Percentiles rank a stretch among this genome's conserved stretches.
Evolutionary conservation across 2,888 invertebrate genomes (phyloP).

Genomic region (Dolichopus griseipennis): DNA sequence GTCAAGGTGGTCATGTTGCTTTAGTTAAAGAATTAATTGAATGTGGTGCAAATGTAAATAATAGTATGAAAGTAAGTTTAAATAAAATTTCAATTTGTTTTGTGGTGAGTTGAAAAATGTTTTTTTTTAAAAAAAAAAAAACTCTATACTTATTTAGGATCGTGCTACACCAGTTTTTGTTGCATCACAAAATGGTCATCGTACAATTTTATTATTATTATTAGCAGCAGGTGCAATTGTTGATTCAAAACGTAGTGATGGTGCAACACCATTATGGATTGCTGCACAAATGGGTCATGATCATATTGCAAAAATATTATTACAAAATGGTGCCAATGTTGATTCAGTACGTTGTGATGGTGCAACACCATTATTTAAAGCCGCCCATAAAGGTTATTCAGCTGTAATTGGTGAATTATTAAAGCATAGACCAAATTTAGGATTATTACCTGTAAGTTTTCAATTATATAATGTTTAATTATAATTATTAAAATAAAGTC

Average conservation of each 20-base stretch:
- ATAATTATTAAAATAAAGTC: too few relatives aligned
- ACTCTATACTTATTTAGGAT: constrained; percentile 56
- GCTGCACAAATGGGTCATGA: constrained; percentile 92
- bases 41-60: constrained; percentile 71
- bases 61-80: constrained; percentile 66
- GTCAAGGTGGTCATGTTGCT: constrained; percentile 83
- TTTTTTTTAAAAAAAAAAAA: constrained; percentile 8
- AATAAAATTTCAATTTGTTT: constrained; percentile 8
- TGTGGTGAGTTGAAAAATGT: background rate
- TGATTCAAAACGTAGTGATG: constrained; percentile 69
- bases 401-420: constrained; percentile 78
- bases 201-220: constrained; percentile 64
- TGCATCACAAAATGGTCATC: constrained; percentile 88
- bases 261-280: constrained; percentile 87
- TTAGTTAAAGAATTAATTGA: constrained; percentile 76
- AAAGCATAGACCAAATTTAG: constrained; percentile 71
- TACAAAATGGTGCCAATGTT: constrained; percentile 68
- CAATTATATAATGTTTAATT: background rate
- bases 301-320: constrained; percentile 64
- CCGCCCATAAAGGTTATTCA: constrained; percentile 87
- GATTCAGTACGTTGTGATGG: constrained; percentile 82
- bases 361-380: constrained; percentile 89
- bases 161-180: constrained; percentile 86
- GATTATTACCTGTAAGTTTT: constrained; percentile 69
- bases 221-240: constrained; percentile 63